phyloP scores from a whole-genome alignment of 2,888 invertebrate genomes.

The Toxonevra muliebris region DNA sequence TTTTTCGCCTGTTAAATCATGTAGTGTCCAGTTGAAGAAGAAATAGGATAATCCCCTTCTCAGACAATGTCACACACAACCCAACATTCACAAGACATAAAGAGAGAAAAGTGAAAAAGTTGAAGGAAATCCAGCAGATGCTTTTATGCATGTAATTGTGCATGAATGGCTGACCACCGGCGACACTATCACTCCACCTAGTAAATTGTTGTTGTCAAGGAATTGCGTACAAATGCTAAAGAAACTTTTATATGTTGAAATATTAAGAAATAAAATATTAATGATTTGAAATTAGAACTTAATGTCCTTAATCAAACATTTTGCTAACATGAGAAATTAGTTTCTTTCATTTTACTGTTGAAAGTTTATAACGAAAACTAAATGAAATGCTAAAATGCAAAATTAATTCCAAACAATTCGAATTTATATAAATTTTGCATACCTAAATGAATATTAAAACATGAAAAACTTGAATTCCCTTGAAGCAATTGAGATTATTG shows the following conservation, averaged over 20 bases:
- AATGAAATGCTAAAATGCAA: too few relatives aligned
- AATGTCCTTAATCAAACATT: too few relatives aligned
- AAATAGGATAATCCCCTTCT: constrained; percentile 19
- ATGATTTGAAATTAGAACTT: constrained; percentile 24
- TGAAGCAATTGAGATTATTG: not conserved
- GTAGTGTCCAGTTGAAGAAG: too few relatives aligned
- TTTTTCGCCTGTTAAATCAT: not conserved
- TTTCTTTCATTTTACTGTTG: not conserved
- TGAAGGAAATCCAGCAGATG: constrained; percentile 37
- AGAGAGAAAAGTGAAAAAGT: constrained; percentile 14
- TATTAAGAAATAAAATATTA: constrained; percentile 29
- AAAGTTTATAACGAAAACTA: not conserved
- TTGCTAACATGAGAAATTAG: too few relatives aligned
- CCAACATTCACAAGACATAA: constrained; percentile 6
- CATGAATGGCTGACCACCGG: constrained; percentile 15
- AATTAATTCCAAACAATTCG: not conserved
- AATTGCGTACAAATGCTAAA: constrained; percentile 15
- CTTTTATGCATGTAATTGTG: constrained; percentile 26
- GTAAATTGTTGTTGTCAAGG: constrained; percentile 15
- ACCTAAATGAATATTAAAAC: not conserved
- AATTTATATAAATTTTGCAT: not conserved
- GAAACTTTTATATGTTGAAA: constrained; percentile 5
- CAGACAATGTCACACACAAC: constrained; percentile 5
- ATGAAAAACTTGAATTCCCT: not conserved
- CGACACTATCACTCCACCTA: constrained; percentile 1